Conservation (phyloP, 2,888 invertebrate genomes). For the Stratiomys singularior region DNA sequence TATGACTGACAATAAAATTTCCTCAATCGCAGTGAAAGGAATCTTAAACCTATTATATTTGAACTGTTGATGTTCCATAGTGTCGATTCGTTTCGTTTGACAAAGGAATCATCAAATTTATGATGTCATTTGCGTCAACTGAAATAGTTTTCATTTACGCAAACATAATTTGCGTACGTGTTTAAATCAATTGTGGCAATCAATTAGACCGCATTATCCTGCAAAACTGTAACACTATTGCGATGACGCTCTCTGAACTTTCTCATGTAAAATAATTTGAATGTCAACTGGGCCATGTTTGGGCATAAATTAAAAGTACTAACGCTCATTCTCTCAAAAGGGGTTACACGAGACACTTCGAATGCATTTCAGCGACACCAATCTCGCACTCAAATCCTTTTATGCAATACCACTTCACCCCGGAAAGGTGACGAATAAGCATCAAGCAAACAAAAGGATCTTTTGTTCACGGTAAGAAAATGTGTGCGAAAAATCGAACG, state of each 20-base stretch:
- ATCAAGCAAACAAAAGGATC: conserved; percentile 22
- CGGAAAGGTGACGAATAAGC: conserved; percentile 37
- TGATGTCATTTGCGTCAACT: conserved; percentile 38
- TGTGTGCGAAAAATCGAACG: conserved; percentile 44
- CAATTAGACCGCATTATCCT: conserved; percentile 16
- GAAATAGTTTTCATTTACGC: conserved; percentile 14
- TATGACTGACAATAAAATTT: conserved; percentile 33
- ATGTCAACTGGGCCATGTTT: conserved; percentile 11
- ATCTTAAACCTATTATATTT: neutral
- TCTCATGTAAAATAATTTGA: conserved; percentile 19
- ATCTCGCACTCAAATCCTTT: conserved; percentile 39
- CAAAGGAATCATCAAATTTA: conserved; percentile 37
- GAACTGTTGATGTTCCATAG: neutral
- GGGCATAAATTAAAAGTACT: conserved; percentile 35
- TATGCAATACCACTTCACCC: neutral
- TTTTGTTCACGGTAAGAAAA: conserved; percentile 23
- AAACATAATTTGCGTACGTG: conserved; percentile 32
- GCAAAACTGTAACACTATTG: neutral
- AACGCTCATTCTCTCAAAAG: neutral
- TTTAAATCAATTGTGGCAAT: conserved; percentile 24
- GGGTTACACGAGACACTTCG: neutral
- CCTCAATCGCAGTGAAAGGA: neutral
- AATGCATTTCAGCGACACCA: neutral
- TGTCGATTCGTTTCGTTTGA: neutral
- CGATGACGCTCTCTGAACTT: conserved; percentile 1